phyloP scores from a whole-genome alignment of 2,113 vertebrate genomes.

The Calyptommatus sinebrachiatus region DNA sequence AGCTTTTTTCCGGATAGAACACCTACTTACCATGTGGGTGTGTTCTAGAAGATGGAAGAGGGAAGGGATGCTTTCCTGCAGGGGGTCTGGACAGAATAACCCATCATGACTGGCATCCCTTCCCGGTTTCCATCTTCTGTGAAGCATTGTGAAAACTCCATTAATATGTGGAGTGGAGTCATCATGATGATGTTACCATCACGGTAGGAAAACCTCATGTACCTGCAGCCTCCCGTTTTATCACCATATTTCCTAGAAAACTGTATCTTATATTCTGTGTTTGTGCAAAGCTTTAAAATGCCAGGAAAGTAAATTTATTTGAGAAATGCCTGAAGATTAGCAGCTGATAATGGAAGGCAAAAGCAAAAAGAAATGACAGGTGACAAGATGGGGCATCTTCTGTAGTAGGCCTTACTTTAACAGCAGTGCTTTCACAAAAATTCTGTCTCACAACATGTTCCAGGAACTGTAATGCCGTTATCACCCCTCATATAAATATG shows the following conservation, averaged over 20 bases:
- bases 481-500: not conserved
- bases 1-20: too few species aligned
- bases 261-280: not conserved
- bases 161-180: too few species aligned
- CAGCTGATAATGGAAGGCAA: not conserved
- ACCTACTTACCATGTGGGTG: too few species aligned
- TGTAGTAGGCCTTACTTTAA: not conserved
- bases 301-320: not conserved
- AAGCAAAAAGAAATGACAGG: slow-evolving; percentile 6
- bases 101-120: too few species aligned
- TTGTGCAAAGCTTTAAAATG: not conserved
- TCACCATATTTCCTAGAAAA: too few species aligned
- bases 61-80: too few species aligned
- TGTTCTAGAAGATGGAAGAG: too few species aligned
- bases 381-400: not conserved
- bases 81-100: too few species aligned
- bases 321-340: not conserved
- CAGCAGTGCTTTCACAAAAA: not conserved
- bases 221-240: not conserved
- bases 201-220: too few species aligned
- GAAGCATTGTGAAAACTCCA: too few species aligned
- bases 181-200: too few species aligned
- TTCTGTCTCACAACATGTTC: slow-evolving; percentile 15
- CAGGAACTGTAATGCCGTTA: slow-evolving; percentile 11
- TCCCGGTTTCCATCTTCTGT: too few species aligned